phyloP scores from a whole-genome alignment of 2,113 vertebrate species.

The Bufo bufo region DNA sequence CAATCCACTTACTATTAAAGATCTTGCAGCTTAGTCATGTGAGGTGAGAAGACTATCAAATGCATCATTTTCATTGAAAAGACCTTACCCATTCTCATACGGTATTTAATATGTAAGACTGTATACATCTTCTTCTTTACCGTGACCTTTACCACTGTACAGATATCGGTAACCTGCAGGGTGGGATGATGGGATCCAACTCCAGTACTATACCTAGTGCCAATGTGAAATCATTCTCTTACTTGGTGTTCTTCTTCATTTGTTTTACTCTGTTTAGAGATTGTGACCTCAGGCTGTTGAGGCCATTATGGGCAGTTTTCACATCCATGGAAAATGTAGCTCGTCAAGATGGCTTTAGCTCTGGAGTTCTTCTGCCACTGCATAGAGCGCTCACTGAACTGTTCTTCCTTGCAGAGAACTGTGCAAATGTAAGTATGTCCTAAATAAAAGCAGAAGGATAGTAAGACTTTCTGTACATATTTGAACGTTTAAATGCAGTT shows the following conservation, averaged over 20 bases:
- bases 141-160: no score
- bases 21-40: slow-evolving; percentile 81
- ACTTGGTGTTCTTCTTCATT: background rate
- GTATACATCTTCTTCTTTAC: no score
- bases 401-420: slow-evolving; percentile 91
- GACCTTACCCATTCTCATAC: background rate
- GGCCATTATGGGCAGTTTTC: slow-evolving; percentile 93
- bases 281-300: slow-evolving; percentile 88
- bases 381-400: slow-evolving; percentile 95
- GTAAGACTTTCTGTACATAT: background rate
- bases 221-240: background rate
- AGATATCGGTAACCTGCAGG: background rate
- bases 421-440: slow-evolving; percentile 80
- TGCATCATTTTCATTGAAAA: background rate
- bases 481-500: background rate
- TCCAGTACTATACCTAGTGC: background rate
- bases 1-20: slow-evolving; percentile 89
- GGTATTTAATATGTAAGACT: no score
- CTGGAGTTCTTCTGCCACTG: slow-evolving; percentile 88
- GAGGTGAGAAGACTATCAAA: slow-evolving; percentile 70
- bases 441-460: background rate
- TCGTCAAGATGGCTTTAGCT: slow-evolving; percentile 80
- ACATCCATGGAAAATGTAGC: slow-evolving; percentile 85
- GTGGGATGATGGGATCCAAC: background rate
- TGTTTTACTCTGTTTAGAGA: slow-evolving; percentile 71